These are phyloP conservation scores for Delichon dasypus DNA, from an alignment of 2,797 vertebrate species.

Conservation along the genomic window DNA sequence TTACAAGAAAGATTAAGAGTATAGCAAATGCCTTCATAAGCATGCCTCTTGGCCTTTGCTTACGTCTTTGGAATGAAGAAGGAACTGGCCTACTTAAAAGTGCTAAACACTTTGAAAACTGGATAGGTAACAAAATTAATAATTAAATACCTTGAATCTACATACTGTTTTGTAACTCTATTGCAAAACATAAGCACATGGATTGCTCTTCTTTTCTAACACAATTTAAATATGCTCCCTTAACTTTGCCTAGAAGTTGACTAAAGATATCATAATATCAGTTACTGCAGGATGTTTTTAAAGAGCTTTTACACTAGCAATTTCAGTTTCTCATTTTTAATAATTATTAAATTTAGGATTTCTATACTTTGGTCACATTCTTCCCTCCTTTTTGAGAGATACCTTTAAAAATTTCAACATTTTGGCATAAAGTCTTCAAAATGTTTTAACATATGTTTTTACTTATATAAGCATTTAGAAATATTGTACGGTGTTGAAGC, in stretches of 20 bases:
- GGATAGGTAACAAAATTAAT: background rate
- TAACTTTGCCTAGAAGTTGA: background rate
- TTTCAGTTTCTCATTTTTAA: background rate
- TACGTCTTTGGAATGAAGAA: background rate
- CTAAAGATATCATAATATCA: background rate
- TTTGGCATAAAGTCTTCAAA: background rate
- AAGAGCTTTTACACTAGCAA: background rate
- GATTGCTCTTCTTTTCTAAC: background rate
- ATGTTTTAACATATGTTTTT: background rate
- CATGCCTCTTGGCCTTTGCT: background rate
- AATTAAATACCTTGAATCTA: background rate
- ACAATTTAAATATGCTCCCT: background rate
- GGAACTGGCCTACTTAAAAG: background rate
- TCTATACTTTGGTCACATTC: background rate
- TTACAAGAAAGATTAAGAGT: background rate
- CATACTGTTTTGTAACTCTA: background rate
- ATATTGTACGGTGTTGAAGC: background rate
- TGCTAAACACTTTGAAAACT: background rate
- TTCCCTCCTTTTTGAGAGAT: background rate
- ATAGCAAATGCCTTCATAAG: background rate
- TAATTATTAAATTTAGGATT: background rate
- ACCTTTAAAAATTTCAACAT: background rate
- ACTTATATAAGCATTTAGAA: background rate
- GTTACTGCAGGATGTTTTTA: background rate
- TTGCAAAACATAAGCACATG: background rate